Base-by-base conservation (phyloP, 2,113 vertebrate genomes). In the Petrocephalus microphthalmus region DNA sequence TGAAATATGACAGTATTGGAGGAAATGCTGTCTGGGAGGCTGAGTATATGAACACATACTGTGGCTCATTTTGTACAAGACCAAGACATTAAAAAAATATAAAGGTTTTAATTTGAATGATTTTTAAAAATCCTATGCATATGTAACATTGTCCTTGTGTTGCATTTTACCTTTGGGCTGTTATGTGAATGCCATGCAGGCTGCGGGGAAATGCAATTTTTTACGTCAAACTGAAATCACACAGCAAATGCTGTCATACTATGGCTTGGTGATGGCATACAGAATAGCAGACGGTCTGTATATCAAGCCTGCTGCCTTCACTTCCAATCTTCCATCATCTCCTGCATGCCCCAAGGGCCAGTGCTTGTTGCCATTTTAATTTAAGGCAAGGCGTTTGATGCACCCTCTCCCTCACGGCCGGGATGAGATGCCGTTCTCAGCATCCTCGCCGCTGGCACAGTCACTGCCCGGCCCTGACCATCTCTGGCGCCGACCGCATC, bases 161-260 rank as follows among this genome's bases (percentile, higher is more conserved):
- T 42, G 60, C 49, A 29, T 64, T 85, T 85, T 56, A 84, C 84
- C 47, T 33, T 49, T 56, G 60, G 29, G 60, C 84, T 74, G 29
- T 86, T 71, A 89, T 53, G 91, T 93, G 88, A 22, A 90, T 89
- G 52, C 33, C 33, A 47, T 74, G 89, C 87, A 86, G 91, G 78
- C 91, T 88, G 87, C 57, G 87, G 92, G 89, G 45, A 5, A 90
- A 87, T 90, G 89, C 89, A 88, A 86, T 87, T 90, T 52, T 49
- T 89, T 88, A 87, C 82, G 45, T 87, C 86, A 87, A 7, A 88
- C 45, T 89, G 78, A 86, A 78, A n/a, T 85, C 37, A 87, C 82
- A 83, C 84, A 86, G 92, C 91, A 92, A 91, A 92, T 90, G 37
- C 78, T 89, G 78, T 84, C 90, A 71, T 88, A 87, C 82, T 90